Conservation (phyloP, 1,140 invertebrate genomes). For the Drosophila takahashii region DNA sequence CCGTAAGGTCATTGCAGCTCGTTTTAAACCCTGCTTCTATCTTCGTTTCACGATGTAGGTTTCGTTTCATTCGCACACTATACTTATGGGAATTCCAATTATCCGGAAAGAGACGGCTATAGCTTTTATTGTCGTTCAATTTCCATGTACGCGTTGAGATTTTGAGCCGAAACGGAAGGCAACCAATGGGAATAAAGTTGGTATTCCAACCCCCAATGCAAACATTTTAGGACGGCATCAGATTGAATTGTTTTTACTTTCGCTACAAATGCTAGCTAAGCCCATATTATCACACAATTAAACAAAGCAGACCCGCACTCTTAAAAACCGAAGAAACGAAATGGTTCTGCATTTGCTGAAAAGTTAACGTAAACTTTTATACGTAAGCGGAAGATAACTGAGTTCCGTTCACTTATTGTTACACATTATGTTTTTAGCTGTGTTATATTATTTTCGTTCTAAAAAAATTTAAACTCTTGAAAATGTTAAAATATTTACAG, state of each 20-base stretch:
- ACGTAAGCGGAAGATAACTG: neutral
- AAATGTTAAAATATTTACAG: too few relatives aligned
- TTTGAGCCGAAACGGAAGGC: conserved; percentile 19
- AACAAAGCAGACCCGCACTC: conserved; percentile 52
- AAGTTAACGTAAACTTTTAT: neutral
- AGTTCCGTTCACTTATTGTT: neutral
- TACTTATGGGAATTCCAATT: neutral
- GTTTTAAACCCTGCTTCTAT: conserved; percentile 22
- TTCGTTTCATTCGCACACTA: conserved; percentile 35
- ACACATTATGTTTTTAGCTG: neutral
- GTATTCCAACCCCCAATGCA: conserved; percentile 55
- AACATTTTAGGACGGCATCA: conserved; percentile 64
- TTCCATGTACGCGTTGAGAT: conserved; percentile 8
- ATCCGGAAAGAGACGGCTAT: conserved; percentile 39
- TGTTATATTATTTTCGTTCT: neutral
- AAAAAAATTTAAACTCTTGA: too few relatives aligned
- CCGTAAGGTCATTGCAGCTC: conserved; percentile 19
- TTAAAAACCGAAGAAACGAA: conserved; percentile 26
- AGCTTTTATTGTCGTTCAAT: conserved; percentile 8
- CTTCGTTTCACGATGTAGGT: conserved; percentile 21
- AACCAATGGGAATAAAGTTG: conserved; percentile 50
- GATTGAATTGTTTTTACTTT: conserved; percentile 58
- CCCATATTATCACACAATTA: conserved; percentile 71
- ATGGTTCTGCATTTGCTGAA: conserved; percentile 10
- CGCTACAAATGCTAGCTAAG: conserved; percentile 51